Percentiles rank a stretch among this genome's conserved stretches.
phyloP scores from a whole-genome alignment of 92 coral and sea anemone genomes.

The Muricea muricata region DNA sequence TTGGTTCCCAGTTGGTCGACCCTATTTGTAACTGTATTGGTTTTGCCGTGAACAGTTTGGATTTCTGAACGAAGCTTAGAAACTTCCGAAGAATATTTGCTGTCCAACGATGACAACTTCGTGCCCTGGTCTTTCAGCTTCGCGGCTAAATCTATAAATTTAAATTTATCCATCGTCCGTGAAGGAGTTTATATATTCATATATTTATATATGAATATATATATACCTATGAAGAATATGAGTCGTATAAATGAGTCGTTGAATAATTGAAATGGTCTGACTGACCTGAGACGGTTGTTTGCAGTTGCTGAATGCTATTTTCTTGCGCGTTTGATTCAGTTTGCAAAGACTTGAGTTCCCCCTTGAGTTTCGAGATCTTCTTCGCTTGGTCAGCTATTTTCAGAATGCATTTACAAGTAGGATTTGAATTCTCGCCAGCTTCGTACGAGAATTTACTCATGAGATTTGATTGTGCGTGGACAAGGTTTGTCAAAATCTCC shows the following conservation, averaged over 20 bases:
- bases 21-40: neutral
- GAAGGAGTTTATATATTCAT: no score
- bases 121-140: neutral
- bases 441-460: slow-evolving; percentile 19
- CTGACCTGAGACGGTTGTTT: slow-evolving; percentile 6
- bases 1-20: slow-evolving; percentile 9
- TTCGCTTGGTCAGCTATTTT: slow-evolving; percentile 26
- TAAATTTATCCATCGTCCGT: no score
- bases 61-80: neutral
- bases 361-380: neutral
- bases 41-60: neutral
- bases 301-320: slow-evolving; percentile 2
- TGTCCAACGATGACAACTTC: slow-evolving; percentile 1
- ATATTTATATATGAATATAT: no score
- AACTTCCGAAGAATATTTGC: neutral
- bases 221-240: no score
- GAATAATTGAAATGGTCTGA: no score
- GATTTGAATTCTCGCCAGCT: neutral
- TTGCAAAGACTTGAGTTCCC: neutral
- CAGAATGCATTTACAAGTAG: neutral
- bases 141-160: neutral
- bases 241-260: no score
- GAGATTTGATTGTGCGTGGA: slow-evolving; percentile 27
- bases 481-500: slow-evolving; percentile 14
- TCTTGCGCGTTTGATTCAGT: neutral